A percentile compares a stretch with the other conserved stretches of the same genome.
phyloP scores from a whole-genome alignment of 1,140 invertebrate species.

The Apolygus lucorum region DNA sequence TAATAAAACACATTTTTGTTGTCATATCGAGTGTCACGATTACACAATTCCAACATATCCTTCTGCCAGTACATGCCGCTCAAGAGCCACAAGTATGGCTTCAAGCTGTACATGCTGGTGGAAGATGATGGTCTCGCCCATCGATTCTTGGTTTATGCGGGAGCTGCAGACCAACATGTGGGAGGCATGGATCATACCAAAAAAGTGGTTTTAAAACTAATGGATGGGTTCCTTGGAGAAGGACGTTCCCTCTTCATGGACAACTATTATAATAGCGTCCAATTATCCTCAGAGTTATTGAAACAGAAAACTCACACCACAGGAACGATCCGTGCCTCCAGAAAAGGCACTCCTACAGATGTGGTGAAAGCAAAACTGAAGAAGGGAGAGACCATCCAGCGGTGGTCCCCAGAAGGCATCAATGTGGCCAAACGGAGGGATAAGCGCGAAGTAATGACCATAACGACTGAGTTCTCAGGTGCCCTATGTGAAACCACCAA shows the following conservation, averaged over 20 bases:
- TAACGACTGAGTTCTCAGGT: slow-evolving; percentile 28
- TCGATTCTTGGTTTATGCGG: slow-evolving; percentile 34
- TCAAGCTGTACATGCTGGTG: slow-evolving; percentile 39
- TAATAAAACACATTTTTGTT: no score
- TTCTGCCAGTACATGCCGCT: slow-evolving; percentile 41
- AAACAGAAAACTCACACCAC: slow-evolving; percentile 27
- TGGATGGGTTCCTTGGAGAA: slow-evolving; percentile 28
- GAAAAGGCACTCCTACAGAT: slow-evolving; percentile 26
- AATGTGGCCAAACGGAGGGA: slow-evolving; percentile 33
- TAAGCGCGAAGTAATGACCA: slow-evolving; percentile 32
- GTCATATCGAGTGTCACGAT: no score
- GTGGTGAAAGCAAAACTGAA: slow-evolving; percentile 30
- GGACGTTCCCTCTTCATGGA: slow-evolving; percentile 25
- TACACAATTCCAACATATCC: slow-evolving; percentile 31
- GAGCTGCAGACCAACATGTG: slow-evolving; percentile 24
- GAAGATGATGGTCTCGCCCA: slow-evolving; percentile 33
- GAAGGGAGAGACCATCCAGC: slow-evolving; percentile 28
- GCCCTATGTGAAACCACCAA: background rate
- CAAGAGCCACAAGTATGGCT: slow-evolving; percentile 39
- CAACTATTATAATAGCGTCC: slow-evolving; percentile 20
- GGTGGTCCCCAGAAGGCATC: slow-evolving; percentile 26
- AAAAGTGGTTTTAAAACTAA: slow-evolving; percentile 26
- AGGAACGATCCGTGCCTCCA: slow-evolving; percentile 26
- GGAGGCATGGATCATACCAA: slow-evolving; percentile 17
- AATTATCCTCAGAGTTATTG: slow-evolving; percentile 11